Evolutionary conservation across 2,888 invertebrate species (phyloP).

Genomic region (Stenolophus ochropezus): DNA sequence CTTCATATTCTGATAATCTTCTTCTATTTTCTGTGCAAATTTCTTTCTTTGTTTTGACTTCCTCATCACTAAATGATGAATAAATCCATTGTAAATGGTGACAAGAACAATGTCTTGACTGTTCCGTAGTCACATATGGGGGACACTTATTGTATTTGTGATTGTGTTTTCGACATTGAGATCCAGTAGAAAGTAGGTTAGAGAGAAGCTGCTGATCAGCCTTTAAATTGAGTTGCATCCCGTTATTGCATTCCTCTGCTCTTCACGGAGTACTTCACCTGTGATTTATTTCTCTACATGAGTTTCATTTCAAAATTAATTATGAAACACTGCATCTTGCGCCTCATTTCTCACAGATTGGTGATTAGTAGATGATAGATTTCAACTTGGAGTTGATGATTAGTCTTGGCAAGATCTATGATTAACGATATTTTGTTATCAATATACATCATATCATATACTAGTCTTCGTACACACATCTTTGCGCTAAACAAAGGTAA

Average conservation of each 20-base stretch:
- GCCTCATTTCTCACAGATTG: background rate
- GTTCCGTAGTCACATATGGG: background rate
- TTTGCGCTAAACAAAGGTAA: no score
- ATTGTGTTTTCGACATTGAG: slow-evolving; percentile 27
- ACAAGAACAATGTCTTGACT: background rate
- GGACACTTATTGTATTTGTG: background rate
- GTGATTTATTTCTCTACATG: background rate
- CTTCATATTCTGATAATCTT: no score
- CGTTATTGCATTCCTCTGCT: slow-evolving; percentile 40
- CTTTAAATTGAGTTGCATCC: slow-evolving; percentile 28
- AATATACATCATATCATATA: no score
- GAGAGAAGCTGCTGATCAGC: slow-evolving; percentile 4
- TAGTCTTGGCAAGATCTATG: no score
- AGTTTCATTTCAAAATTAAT: background rate
- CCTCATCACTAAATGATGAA: no score
- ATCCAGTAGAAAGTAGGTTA: slow-evolving; percentile 45
- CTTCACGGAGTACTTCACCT: background rate
- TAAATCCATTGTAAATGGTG: background rate
- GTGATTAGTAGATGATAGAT: background rate
- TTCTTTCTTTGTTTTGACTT: background rate
- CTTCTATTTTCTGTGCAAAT: no score
- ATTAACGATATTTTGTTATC: no score
- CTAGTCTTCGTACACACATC: no score
- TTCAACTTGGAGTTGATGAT: background rate
- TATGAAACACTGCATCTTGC: background rate